Percentiles rank a stretch among this genome's conserved stretches.
phyloP scores from a whole-genome alignment of 2,888 invertebrate genomes.

The Ectobius pallidus region DNA sequence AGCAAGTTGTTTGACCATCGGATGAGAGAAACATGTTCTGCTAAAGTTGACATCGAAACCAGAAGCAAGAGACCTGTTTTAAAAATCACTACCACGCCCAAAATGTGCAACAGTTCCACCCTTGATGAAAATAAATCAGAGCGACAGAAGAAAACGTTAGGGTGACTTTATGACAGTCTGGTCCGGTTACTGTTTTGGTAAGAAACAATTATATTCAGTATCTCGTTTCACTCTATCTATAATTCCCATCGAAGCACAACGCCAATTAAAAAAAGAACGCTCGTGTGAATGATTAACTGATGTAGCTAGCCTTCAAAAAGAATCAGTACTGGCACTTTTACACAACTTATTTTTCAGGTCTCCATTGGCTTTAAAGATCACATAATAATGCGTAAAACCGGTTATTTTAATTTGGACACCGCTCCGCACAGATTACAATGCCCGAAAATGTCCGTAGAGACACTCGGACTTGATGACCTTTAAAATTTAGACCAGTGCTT shows the following conservation, averaged over 20 bases:
- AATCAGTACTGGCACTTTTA: not conserved
- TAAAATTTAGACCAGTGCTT: constrained; percentile 24
- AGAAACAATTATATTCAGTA: not conserved
- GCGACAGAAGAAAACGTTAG: not conserved
- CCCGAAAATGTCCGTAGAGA: constrained; percentile 26
- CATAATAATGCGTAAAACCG: constrained; percentile 12
- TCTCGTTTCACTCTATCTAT: not conserved
- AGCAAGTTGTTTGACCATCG: not conserved
- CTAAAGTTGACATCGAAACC: not conserved
- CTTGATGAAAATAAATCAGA: not conserved
- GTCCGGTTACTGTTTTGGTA: not conserved
- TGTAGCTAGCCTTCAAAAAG: constrained; percentile 22
- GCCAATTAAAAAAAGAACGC: constrained; percentile 9
- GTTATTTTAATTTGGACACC: constrained; percentile 29
- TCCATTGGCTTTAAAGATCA: not conserved
- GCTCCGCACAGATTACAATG: constrained; percentile 18
- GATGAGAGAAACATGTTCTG: not conserved
- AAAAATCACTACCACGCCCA: constrained; percentile 9
- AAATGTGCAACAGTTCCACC: not conserved
- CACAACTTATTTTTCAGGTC: not conserved
- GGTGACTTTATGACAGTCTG: not conserved
- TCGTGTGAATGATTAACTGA: constrained; percentile 6
- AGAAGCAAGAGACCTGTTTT: not conserved
- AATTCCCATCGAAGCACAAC: not conserved
- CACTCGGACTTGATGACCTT: constrained; percentile 21